These are phyloP conservation scores for Nannoperca australis DNA, from an alignment of 2,797 vertebrate species.

Conservation along the genomic window DNA sequence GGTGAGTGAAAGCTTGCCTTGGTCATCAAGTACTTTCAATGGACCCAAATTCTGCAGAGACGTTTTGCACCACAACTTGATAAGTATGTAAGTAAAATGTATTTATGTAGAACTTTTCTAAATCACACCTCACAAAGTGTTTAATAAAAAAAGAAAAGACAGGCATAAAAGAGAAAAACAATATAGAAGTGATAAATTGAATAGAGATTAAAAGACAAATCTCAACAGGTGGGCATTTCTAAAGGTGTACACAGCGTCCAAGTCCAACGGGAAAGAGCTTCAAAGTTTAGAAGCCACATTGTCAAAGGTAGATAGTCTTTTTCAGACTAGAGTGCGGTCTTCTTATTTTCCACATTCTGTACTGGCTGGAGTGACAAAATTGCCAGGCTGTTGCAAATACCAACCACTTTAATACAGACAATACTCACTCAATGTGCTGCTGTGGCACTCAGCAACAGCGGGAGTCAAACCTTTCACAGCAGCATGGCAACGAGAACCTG, in stretches of 20 bases:
- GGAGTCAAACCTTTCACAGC: conserved; percentile 30
- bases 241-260: background rate
- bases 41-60: background rate
- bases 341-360: conserved; percentile 8
- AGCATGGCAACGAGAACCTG: conserved; percentile 17
- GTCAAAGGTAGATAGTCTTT: background rate
- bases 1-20: background rate
- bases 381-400: conserved; percentile 28
- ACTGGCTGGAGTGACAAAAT: conserved; percentile 11
- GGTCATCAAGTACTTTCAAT: background rate
- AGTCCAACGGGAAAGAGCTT: background rate
- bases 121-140: background rate
- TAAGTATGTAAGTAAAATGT: background rate
- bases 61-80: background rate
- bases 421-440: background rate
- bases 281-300: background rate
- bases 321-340: background rate
- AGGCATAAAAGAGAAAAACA: too few relatives aligned
- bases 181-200: background rate
- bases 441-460: conserved; percentile 32
- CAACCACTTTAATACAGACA: conserved; percentile 16
- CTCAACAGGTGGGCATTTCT: background rate
- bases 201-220: background rate
- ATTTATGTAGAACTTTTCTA: background rate
- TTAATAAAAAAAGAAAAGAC: background rate